phyloP scores from a whole-genome alignment of 2,888 invertebrate genomes.

The Parnassius apollo region DNA sequence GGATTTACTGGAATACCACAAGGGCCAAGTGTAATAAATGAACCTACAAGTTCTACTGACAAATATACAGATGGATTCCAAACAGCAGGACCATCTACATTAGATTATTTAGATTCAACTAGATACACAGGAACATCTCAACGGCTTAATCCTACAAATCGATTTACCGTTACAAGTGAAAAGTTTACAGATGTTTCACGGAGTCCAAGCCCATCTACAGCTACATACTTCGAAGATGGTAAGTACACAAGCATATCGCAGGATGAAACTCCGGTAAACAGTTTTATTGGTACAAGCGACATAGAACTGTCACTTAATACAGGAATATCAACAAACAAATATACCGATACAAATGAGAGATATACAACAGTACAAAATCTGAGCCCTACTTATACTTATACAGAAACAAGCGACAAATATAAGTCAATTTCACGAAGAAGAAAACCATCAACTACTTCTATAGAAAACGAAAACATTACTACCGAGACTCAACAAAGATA shows the following conservation, averaged over 20 bases:
- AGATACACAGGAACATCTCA: slow-evolving; percentile 14
- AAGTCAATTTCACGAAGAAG: slow-evolving; percentile 22
- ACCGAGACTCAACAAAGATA: slow-evolving; percentile 1
- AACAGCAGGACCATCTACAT: slow-evolving; percentile 15
- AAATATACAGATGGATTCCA: slow-evolving; percentile 5
- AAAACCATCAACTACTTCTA: slow-evolving; percentile 20
- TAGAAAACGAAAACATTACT: slow-evolving; percentile 16
- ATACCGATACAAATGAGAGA: slow-evolving; percentile 14
- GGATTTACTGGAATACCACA: background rate
- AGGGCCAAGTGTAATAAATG: background rate
- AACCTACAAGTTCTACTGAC: slow-evolving; percentile 17
- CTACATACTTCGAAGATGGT: slow-evolving; percentile 17
- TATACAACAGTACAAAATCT: slow-evolving; percentile 19
- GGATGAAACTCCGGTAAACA: slow-evolving; percentile 8
- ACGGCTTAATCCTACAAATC: slow-evolving; percentile 7
- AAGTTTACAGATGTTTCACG: slow-evolving; percentile 12
- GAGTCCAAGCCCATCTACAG: slow-evolving; percentile 16
- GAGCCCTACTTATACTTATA: slow-evolving; percentile 7
- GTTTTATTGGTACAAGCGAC: slow-evolving; percentile 6
- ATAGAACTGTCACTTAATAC: slow-evolving; percentile 13
- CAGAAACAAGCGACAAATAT: slow-evolving; percentile 19
- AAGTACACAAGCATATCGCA: slow-evolving; percentile 13
- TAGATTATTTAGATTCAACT: slow-evolving; percentile 22
- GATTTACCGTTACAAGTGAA: slow-evolving; percentile 14
- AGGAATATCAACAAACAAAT: slow-evolving; percentile 10